Base-by-base conservation (phyloP, 1,140 invertebrate genomes). In the Drosophila nannoptera region DNA sequence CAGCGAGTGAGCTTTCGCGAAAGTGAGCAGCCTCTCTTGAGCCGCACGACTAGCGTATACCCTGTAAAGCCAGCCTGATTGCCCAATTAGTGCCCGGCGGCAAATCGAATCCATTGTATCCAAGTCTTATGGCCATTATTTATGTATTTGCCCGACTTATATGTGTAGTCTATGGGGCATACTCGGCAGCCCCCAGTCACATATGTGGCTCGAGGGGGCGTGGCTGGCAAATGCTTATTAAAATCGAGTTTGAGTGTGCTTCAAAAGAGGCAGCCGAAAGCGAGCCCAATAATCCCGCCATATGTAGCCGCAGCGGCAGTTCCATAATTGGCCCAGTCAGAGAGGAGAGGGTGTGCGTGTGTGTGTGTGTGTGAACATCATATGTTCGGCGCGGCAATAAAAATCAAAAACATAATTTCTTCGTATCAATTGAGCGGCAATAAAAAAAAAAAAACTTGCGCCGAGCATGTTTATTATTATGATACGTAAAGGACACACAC, bases 351-450 rank as follows among this genome's bases (percentile, higher is more conserved):
- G 52, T 40, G 46, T 16, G 35, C 49, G 48, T 14, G 50, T 45
- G 36, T 38, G 35, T 50, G 62, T 54, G 56, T 54, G 43, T 46
- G 42, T 48, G 59, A 81, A 80, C 86, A 88, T 87, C 87, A 88
- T 88, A 88, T 88, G 87, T 86, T 87, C 53, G 70, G 35, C 40
- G 62, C 33, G 40, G 84, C 73, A 88, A 88, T 88, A 88, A 88
- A 88, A 88, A 87, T 87, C 76, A 88, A 88, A 87, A 80, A 66
- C 77, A 78, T 88, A 78, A 88, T 88, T 88, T 88, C 66, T 66
- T 73, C 22, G 73, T 83, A 78, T 83, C 78, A 83, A 83, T 83
- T 80, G 73, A 76, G 72, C 68, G 64, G 77, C 75, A 78, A 87
- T 86, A 82, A 82, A 87, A 77, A 61, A 53, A 50, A 2, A 31